Base-by-base conservation (phyloP, 2,888 invertebrate species). In the Sericinus montela region DNA sequence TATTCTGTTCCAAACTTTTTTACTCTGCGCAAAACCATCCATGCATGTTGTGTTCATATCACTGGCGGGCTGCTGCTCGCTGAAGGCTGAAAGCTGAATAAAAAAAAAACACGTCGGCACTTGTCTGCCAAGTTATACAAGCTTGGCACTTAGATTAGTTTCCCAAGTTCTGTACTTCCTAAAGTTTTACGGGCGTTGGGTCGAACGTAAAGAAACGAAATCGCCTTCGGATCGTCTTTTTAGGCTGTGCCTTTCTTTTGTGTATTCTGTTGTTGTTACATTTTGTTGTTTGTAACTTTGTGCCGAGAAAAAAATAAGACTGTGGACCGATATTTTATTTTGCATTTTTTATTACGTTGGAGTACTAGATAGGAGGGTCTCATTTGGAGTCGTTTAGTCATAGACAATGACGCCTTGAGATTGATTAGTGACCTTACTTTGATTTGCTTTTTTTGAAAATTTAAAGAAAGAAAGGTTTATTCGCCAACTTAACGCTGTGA, bases 31-130 rank as follows among this genome's bases (percentile, higher is more conserved):
- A 48, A 56, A 46, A 48, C 53, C 65, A 58, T 56, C 70, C 80
- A 83, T 85, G 83, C 85, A 85, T 85, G 83, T 81, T 76, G 83
- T 80, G 82, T 75, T 84, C 85, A 86, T 80, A 85, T 84, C 83
- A 82, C 72, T 72, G 72, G 67, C 62, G 68, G 64, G 70, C 62
- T 59, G 71, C 65, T 55, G 68, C 69, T 67, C 69, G 63, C 59
- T 69, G 74, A 74, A 74, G 72, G 71, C 65, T 69, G 72, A 68
- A 75, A 77, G 72, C 63, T 67, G 64, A 76, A 78, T 81, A 80
- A 77, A 75, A 69, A 52, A 52, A 65, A 51, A 45, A 64, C 72
- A 74, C 78, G 76, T 75, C 76, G 72, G 68, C 79, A 81, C 82
- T 83, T 80, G 80, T 82, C 83, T 82, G 74, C 75, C 75, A 83